Evolutionary conservation across 1,140 invertebrate genomes (phyloP).

Genomic region (Pachyrhynchus sulphureomaculatus): DNA sequence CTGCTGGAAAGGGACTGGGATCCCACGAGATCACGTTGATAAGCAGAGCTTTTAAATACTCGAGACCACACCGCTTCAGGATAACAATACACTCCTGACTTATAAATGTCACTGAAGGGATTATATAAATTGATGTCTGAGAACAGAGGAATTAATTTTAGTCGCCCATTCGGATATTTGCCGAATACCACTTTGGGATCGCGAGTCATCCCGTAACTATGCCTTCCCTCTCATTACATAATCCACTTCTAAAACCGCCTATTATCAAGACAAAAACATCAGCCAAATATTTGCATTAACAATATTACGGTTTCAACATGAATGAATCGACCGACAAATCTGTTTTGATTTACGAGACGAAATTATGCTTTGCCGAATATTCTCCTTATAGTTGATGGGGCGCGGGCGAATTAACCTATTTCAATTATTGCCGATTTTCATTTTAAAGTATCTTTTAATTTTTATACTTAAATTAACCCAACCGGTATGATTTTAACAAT

Average conservation of each 20-base stretch:
- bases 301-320: conserved; percentile 22
- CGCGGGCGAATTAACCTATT: conserved; percentile 13
- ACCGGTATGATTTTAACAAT: too few relatives aligned
- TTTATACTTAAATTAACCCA: too few relatives aligned
- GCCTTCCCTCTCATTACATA: conserved; percentile 40
- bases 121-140: conserved; percentile 49
- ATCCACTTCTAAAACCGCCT: conserved; percentile 34
- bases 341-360: conserved; percentile 21
- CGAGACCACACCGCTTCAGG: conserved; percentile 43
- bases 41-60: conserved; percentile 50
- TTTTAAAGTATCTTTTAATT: not conserved
- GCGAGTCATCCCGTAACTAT: conserved; percentile 37
- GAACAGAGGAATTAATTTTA: conserved; percentile 50
- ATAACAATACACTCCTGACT: conserved; percentile 51
- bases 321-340: conserved; percentile 23
- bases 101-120: conserved; percentile 50
- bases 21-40: conserved; percentile 43
- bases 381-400: conserved; percentile 16
- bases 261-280: conserved; percentile 40
- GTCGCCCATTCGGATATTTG: conserved; percentile 50
- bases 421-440: not conserved
- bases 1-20: conserved; percentile 22
- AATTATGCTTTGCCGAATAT: conserved; percentile 14
- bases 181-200: conserved; percentile 46
- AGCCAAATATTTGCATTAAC: conserved; percentile 25